These are phyloP conservation scores for Pyrrhia umbra DNA, from an alignment of 2,888 invertebrate genomes.

Conservation along the genomic window DNA sequence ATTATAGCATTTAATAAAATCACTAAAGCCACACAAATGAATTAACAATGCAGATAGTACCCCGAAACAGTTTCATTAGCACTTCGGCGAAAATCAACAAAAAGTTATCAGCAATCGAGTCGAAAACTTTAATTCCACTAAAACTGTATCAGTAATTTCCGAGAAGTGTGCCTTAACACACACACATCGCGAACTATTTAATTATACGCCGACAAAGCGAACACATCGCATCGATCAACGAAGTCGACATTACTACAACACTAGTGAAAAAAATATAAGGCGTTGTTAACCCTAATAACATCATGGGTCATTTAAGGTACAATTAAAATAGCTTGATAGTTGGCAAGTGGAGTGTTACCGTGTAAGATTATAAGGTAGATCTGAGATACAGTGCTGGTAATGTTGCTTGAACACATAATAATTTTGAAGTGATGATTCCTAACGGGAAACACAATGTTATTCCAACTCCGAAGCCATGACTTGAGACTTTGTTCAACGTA, in stretches of 20 bases:
- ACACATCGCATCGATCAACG: conserved; percentile 78
- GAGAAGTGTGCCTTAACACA: conserved; percentile 49
- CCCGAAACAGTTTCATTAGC: conserved; percentile 18
- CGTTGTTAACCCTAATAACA: conserved; percentile 69
- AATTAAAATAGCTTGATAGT: conserved; percentile 65
- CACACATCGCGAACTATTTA: conserved; percentile 68
- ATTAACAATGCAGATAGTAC: conserved; percentile 15
- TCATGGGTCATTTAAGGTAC: conserved; percentile 70
- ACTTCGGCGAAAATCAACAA: conserved; percentile 34
- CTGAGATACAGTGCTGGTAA: conserved; percentile 44
- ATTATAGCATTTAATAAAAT: neutral
- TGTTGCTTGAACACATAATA: conserved; percentile 48
- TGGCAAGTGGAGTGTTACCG: conserved; percentile 60
- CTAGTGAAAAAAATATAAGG: conserved; percentile 56
- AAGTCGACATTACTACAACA: conserved; percentile 64
- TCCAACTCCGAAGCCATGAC: conserved; percentile 13
- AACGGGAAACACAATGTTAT: conserved; percentile 23
- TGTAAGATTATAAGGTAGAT: conserved; percentile 55
- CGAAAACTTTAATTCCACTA: conserved; percentile 40
- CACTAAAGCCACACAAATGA: neutral
- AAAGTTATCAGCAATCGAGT: conserved; percentile 46
- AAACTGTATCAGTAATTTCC: conserved; percentile 46
- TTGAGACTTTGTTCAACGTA: conserved; percentile 28
- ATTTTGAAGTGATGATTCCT: conserved; percentile 33
- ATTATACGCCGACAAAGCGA: conserved; percentile 80